phyloP scores from a whole-genome alignment of 2,113 vertebrate genomes.

The Atrichornis clamosus region DNA sequence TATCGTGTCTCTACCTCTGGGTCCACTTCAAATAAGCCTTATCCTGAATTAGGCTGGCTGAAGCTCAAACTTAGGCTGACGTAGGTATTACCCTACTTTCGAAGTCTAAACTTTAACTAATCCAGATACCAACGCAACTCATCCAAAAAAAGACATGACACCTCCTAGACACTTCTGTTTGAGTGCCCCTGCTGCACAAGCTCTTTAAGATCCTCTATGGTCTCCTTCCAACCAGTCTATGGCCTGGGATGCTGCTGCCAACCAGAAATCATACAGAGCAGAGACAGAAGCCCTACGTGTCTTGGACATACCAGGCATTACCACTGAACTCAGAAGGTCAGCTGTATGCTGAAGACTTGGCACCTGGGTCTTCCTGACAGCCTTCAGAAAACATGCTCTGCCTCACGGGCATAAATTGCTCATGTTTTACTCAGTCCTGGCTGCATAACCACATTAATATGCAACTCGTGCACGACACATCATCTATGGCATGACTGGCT shows the following conservation, averaged over 20 bases:
- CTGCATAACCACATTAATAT: neutral
- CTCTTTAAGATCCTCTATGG: neutral
- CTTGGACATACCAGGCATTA: neutral
- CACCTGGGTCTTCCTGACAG: neutral
- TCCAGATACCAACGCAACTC: neutral
- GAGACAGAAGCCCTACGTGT: neutral
- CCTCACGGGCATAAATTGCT: conserved; percentile 3
- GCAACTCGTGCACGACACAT: neutral
- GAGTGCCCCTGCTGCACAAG: neutral
- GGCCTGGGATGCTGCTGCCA: neutral
- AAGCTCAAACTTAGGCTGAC: neutral
- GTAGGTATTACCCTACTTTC: neutral
- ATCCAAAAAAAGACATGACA: neutral
- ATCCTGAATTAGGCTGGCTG: conserved; percentile 20
- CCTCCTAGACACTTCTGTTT: neutral
- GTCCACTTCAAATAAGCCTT: neutral
- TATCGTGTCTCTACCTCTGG: fast-evolving
- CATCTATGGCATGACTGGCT: neutral
- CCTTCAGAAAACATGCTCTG: neutral
- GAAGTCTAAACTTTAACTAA: conserved; percentile 2
- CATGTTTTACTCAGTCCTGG: neutral
- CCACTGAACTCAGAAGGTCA: neutral
- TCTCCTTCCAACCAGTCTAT: neutral
- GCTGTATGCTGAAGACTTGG: neutral
- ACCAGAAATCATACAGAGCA: neutral